Evolutionary conservation across 2,113 vertebrate genomes (phyloP).

Genomic region (Phaethon lepturus): DNA sequence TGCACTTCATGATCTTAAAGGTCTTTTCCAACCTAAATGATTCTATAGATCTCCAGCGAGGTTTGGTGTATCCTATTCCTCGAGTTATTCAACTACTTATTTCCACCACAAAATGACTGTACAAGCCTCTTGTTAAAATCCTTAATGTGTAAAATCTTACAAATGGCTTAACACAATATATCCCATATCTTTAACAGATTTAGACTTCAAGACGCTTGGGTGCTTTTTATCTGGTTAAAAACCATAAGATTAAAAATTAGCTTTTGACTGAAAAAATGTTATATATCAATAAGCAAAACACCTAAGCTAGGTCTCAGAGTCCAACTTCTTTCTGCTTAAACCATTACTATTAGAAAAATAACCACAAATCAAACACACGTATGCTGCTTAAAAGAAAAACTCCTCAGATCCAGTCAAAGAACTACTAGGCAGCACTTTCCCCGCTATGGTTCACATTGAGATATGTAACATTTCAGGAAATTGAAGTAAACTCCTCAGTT

Average conservation of each 20-base stretch:
- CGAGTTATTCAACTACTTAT: not conserved
- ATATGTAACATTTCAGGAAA: not conserved
- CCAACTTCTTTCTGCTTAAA: not conserved
- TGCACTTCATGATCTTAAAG: too few species aligned
- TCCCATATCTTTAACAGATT: not conserved
- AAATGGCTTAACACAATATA: not conserved
- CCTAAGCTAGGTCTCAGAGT: not conserved
- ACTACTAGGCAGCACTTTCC: not conserved
- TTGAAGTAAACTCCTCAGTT: not conserved
- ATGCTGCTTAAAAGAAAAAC: not conserved
- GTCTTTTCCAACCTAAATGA: too few species aligned
- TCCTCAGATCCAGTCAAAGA: not conserved
- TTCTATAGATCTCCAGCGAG: not conserved
- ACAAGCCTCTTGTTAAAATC: not conserved
- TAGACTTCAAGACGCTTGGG: fast-evolving
- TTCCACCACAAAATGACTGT: not conserved
- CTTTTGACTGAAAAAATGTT: too few species aligned
- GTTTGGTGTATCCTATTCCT: not conserved
- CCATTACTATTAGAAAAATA: not conserved
- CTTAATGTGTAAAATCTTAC: not conserved
- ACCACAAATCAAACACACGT: not conserved
- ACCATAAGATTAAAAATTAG: not conserved
- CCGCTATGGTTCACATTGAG: not conserved
- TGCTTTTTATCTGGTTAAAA: not conserved
- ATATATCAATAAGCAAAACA: not conserved